These are phyloP conservation scores for Drosophila baimaii DNA, from an alignment of 1,140 invertebrate genomes.

Conservation along the genomic window DNA sequence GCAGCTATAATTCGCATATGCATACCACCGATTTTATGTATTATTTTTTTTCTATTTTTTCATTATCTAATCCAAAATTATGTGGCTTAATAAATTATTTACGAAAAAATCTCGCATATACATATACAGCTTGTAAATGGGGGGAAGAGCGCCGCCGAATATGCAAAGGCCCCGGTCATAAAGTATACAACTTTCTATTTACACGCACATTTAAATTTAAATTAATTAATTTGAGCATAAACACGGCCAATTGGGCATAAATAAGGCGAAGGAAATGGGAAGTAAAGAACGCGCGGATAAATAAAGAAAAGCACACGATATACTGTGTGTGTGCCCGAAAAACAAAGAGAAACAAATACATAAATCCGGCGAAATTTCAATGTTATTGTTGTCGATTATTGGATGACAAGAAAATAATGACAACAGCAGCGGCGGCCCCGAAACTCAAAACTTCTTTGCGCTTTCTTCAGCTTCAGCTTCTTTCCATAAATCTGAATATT, in stretches of 20 bases:
- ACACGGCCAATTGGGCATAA: slow-evolving; percentile 45
- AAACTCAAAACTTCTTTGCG: slow-evolving; percentile 30
- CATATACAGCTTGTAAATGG: neutral
- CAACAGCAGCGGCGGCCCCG: neutral
- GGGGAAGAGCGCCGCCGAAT: neutral
- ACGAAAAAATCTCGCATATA: slow-evolving; percentile 13
- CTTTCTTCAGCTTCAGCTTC: slow-evolving; percentile 44
- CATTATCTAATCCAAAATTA: slow-evolving; percentile 62
- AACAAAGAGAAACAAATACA: slow-evolving; percentile 1
- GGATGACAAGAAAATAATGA: slow-evolving; percentile 36
- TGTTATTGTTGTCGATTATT: slow-evolving; percentile 43
- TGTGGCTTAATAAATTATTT: slow-evolving; percentile 63
- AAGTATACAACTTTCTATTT: slow-evolving; percentile 55
- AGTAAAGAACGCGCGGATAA: neutral
- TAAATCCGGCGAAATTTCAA: slow-evolving; percentile 11
- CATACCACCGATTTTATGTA: slow-evolving; percentile 1
- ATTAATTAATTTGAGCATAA: slow-evolving; percentile 53
- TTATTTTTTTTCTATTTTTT: neutral
- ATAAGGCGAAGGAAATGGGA: slow-evolving; percentile 11
- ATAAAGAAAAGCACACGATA: slow-evolving; percentile 10
- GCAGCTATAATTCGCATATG: slow-evolving; percentile 30
- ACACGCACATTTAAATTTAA: slow-evolving; percentile 54
- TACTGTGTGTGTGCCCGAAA: neutral
- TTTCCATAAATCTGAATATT: slow-evolving; percentile 49
- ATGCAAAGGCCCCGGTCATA: slow-evolving; percentile 9